These are phyloP conservation scores for Hyposoter didymator DNA, from an alignment of 2,888 invertebrate species.

Conservation along the genomic window DNA sequence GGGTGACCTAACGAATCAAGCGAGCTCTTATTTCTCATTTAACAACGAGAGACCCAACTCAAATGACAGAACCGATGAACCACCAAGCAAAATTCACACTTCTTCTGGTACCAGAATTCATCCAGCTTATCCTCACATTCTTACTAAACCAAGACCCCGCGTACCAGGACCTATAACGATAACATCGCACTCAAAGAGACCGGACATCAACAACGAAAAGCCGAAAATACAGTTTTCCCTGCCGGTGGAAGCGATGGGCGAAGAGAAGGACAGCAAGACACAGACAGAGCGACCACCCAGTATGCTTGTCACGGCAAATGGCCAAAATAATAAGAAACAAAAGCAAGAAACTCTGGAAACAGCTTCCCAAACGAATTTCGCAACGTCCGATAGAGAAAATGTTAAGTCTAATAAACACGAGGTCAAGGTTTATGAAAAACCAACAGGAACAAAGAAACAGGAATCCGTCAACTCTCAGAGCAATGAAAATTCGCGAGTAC, in stretches of 20 bases:
- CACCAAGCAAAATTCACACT: conserved; percentile 48
- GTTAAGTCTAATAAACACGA: conserved; percentile 57
- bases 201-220: conserved; percentile 49
- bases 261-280: conserved; percentile 76
- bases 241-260: conserved; percentile 77
- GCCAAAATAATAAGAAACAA: conserved; percentile 71
- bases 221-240: conserved; percentile 78
- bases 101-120: conserved; percentile 73
- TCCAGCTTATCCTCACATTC: conserved; percentile 80
- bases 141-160: conserved; percentile 79
- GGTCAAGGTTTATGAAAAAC: conserved; percentile 32
- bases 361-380: conserved; percentile 79
- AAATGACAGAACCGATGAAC: conserved; percentile 40
- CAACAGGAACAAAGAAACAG: conserved; percentile 60
- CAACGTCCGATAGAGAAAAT: conserved; percentile 69
- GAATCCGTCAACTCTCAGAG: conserved; percentile 44
- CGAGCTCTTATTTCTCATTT: conserved; percentile 44
- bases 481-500: conserved; percentile 71
- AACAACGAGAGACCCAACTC: background rate
- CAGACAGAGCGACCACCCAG: conserved; percentile 80
- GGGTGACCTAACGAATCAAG: conserved; percentile 20
- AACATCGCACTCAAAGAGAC: conserved; percentile 69
- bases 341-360: conserved; percentile 75
- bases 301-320: conserved; percentile 72
- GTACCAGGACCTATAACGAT: conserved; percentile 79